Evolutionary conservation across 2,888 invertebrate species (phyloP), one percentile per base, ranked within the genome.

Genomic region (Agrochola macilenta): DNA sequence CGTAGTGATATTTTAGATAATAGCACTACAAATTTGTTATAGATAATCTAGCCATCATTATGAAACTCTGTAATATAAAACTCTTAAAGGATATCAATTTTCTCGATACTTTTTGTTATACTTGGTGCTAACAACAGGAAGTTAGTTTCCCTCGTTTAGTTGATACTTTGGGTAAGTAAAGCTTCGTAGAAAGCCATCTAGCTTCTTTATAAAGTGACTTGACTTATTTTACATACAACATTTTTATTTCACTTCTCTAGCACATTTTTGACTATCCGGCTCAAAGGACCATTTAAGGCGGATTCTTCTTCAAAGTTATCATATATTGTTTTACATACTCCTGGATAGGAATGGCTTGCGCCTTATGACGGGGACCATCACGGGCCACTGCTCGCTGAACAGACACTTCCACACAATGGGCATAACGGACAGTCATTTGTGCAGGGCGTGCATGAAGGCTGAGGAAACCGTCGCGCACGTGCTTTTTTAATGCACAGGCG

Each of bases 61-160:
- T 30, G 23, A 23, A 4, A 23, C 7, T 52, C 30, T 52, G 76
- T 49, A 77, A 76, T 12, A 11, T 9, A 20, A 76, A 26, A 30
- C 17, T 39, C 39, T 30, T 5, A 26, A 60, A 60, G 20, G 20
- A 26, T 76, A 76, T 76, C 77, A 65, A 17, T 77, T 76, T 77
- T 52, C 76, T 12, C 26, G n/a, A 14, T 52, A 8, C 8, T 30
- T 30, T 8, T 14, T 58, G 11, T 11, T n/a, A 30, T 20, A 60
- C 75, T 63, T 43, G 52, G 9, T 39, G 52, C 52, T 20, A 43
- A 26, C 30, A 60, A 20, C 49, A 14, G n/a, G 30, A 60, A 52
- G 66, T 49, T 30, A 54, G 74, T 74, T 72, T 74, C 2, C 8
- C 9, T 30, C 7, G 46, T 73, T 73, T 46, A 58, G 5, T 74